Evolutionary conservation across 2,888 invertebrate genomes (phyloP), one percentile per base, ranked within the genome.

Genomic region (Drosophila paranaensis): DNA sequence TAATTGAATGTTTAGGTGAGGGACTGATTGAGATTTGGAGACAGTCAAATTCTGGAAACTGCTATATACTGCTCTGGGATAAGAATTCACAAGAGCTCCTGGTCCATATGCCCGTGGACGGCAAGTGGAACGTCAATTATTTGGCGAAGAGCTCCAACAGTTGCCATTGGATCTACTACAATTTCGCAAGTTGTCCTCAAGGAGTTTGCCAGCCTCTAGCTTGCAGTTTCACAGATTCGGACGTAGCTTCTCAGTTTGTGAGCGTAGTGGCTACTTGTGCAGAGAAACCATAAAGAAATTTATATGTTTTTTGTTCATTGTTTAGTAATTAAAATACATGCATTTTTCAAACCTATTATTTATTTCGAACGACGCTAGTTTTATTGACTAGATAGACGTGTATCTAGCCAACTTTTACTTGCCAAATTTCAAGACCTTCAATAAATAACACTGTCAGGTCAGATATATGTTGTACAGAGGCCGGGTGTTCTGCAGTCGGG

Each of bases 121-220:
- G 60, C 10, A 54, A 43, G 3, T 82, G 66, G 76, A 53, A 35
- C 20, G 50, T 72, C 13, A 46, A 78, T 8, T 74, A 58, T 30
- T 37, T 65, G 60, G 20, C 40, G 46, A 71, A 78, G 11, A 66
- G 55, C 16, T 50, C 9, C 3, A 60, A 64, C 13, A 71, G 65
- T n/a, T 84, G 80, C 39, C 50, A 39, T 1, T 81, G 85, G 79
- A 46, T 54, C 1, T 51, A 71, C 13, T 53, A 60, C 27, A 85
- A 81, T 40, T 72, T 71, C 35, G 81, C 76, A 8, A 63, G 53
- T 10, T n/a, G 58, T 1, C 50, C 53, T 16, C 37, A 55, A 16
- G 86, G 80, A n/a, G 57, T 45, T 6, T 60, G 63, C 9, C 71
- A 85, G 37, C 39, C 61, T 33, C 64, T 81, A 11, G 58, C 65